Conservation (phyloP, 1,140 invertebrate species). For the Ips typographus region DNA sequence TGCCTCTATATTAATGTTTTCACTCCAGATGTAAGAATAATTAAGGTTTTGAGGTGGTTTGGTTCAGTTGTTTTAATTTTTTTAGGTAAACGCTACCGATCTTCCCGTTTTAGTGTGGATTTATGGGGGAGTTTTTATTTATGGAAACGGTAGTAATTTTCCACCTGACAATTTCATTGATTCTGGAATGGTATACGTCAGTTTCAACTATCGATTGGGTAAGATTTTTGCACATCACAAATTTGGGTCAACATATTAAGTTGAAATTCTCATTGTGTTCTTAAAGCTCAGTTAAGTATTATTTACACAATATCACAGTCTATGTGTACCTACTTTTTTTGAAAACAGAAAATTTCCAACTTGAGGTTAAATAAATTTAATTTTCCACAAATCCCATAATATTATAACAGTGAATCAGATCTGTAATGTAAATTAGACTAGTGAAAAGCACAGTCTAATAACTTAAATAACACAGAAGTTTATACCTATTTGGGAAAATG, state of each 20-base stretch:
- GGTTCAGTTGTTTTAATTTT: neutral
- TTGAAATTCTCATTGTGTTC: too few species aligned
- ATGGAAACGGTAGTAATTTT: slow-evolving; percentile 40
- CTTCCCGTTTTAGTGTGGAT: slow-evolving; percentile 48
- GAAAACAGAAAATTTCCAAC: too few species aligned
- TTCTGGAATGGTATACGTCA: slow-evolving; percentile 56
- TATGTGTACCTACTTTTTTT: too few species aligned
- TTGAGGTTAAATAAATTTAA: too few species aligned
- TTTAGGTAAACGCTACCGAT: slow-evolving; percentile 9
- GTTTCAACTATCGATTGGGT: slow-evolving; percentile 59
- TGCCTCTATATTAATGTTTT: slow-evolving; percentile 29
- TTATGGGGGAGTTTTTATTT: slow-evolving; percentile 45
- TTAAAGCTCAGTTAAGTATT: neutral
- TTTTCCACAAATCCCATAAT: too few species aligned
- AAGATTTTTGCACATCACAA: neutral
- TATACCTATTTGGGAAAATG: too few species aligned
- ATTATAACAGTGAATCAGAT: too few species aligned
- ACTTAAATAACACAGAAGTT: too few species aligned
- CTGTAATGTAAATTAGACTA: too few species aligned
- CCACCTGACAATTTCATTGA: slow-evolving; percentile 53
- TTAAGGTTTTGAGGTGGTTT: neutral
- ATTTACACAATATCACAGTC: neutral
- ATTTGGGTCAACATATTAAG: too few species aligned
- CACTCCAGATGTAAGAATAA: slow-evolving; percentile 17
- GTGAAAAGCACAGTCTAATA: too few species aligned